These are phyloP conservation scores for Myrmophylax atrothorax DNA, from an alignment of 2,113 vertebrate species.

Conservation along the genomic window DNA sequence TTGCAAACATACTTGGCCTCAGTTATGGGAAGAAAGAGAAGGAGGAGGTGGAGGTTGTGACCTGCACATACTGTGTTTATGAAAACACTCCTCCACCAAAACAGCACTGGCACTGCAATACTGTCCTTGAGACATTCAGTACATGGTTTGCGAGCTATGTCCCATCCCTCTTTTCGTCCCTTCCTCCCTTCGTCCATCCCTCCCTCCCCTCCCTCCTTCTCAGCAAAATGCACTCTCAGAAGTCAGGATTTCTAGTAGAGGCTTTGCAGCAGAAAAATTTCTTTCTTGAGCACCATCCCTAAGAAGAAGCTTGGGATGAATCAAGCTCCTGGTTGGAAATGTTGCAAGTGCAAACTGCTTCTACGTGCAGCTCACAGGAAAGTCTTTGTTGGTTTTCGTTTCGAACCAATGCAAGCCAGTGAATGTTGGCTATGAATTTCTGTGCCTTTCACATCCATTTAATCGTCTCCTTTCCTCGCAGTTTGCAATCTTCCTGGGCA, in stretches of 20 bases:
- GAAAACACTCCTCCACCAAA: constrained; percentile 28
- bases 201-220: background rate
- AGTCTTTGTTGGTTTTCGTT: background rate
- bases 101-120: background rate
- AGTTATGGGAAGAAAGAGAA: constrained; percentile 19
- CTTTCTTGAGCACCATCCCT: background rate
- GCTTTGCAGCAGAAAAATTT: background rate
- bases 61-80: constrained; percentile 20
- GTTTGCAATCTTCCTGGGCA: background rate
- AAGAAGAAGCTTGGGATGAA: background rate
- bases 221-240: background rate
- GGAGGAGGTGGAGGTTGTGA: constrained; percentile 52
- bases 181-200: background rate
- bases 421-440: background rate
- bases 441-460: background rate
- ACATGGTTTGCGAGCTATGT: background rate
- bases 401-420: background rate
- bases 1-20: constrained; percentile 2
- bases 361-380: background rate
- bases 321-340: background rate
- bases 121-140: background rate
- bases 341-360: accelerated
- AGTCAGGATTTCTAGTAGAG: background rate
- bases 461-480: background rate
- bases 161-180: too few relatives aligned